A percentile compares a stretch with the other conserved stretches of the same genome.
Evolutionary conservation across 2,113 vertebrate genomes (phyloP).

Genomic region (Hydrochoerus hydrochaeris): DNA sequence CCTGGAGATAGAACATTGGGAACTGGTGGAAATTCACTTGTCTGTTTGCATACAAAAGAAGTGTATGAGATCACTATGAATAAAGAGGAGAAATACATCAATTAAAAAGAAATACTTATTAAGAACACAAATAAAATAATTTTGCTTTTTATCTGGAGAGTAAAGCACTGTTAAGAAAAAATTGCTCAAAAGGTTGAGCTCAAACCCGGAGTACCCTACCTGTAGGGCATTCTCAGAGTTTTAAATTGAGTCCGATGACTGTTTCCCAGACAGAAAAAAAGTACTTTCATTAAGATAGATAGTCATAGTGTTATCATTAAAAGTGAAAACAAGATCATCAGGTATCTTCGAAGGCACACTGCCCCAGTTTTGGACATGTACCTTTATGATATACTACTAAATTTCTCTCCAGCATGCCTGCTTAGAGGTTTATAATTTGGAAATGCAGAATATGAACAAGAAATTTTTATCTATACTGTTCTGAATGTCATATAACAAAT

Average conservation of each 20-base stretch:
- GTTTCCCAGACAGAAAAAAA: slow-evolving; percentile 33
- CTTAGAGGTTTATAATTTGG: background rate
- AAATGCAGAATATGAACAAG: background rate
- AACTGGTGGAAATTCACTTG: background rate
- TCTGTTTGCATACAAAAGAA: background rate
- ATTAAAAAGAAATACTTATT: slow-evolving; percentile 27
- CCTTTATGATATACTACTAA: background rate
- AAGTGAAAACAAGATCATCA: background rate
- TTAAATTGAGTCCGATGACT: background rate
- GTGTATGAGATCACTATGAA: slow-evolving; percentile 13
- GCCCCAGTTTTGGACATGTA: background rate
- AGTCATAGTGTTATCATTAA: background rate
- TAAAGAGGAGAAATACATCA: background rate
- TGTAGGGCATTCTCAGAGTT: background rate
- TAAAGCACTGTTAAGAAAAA: slow-evolving; percentile 27
- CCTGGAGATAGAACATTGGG: background rate
- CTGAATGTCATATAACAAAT: background rate
- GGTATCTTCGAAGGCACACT: background rate
- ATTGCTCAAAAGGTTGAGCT: slow-evolving; percentile 6
- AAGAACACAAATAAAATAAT: background rate
- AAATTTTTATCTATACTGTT: background rate
- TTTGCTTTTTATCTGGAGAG: background rate
- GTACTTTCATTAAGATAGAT: background rate
- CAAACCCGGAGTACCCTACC: background rate
- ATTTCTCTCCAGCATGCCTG: background rate